Conservation (phyloP, 2,888 invertebrate species). For the Metalampra italica region DNA sequence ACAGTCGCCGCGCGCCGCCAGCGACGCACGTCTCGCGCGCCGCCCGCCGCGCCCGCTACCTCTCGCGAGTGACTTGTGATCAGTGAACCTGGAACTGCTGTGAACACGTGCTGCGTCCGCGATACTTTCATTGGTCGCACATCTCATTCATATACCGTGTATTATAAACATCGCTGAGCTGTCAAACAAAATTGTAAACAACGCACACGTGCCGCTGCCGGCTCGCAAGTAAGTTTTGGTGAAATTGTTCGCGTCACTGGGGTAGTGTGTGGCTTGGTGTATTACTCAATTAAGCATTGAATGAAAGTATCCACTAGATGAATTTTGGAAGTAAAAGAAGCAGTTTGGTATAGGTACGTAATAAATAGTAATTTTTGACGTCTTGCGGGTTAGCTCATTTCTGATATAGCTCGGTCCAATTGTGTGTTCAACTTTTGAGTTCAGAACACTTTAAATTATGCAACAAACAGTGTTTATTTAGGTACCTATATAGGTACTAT, state of each 20-base stretch:
- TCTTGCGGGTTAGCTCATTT: no score
- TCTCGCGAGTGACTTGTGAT: constrained; percentile 40
- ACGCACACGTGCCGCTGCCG: constrained; percentile 58
- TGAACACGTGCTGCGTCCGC: constrained; percentile 51
- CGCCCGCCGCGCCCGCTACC: constrained; percentile 14
- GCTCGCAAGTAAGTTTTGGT: constrained; percentile 55
- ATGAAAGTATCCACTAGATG: no score
- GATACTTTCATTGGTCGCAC: constrained; percentile 42
- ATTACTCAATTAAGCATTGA: no score
- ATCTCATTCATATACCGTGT: constrained; percentile 37
- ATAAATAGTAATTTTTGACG: no score
- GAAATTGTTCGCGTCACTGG: not conserved
- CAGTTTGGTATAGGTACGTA: no score
- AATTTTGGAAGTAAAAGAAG: no score
- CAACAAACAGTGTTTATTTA: no score
- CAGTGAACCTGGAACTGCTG: constrained; percentile 32
- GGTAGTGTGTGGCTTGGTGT: no score
- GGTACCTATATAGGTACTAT: no score
- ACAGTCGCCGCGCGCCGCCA: constrained; percentile 67
- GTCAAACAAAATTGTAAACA: constrained; percentile 68
- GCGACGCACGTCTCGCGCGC: constrained; percentile 47
- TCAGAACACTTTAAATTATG: no score
- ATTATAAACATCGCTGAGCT: constrained; percentile 26
- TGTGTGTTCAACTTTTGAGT: no score
- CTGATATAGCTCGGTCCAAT: no score